These are phyloP conservation scores for Hyperoodon ampullatus DNA, from an alignment of 2,113 vertebrate species.

Conservation along the genomic window DNA sequence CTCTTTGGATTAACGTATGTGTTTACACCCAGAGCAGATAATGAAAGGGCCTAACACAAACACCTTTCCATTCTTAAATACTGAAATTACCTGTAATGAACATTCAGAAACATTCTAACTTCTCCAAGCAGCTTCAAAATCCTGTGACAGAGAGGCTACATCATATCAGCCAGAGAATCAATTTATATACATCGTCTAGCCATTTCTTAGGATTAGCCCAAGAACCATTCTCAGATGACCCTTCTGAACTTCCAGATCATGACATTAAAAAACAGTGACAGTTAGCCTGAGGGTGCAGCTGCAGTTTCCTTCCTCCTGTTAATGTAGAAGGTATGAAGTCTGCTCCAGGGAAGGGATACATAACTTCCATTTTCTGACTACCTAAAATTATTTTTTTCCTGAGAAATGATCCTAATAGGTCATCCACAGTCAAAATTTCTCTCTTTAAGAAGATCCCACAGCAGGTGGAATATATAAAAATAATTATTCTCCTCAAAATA, in stretches of 20 bases:
- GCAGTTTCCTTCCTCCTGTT: not conserved
- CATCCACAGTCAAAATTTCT: not conserved
- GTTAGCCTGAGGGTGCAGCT: not conserved
- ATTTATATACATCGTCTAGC: constrained; percentile 1
- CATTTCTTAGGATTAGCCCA: constrained; percentile 36
- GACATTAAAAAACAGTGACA: constrained; percentile 62
- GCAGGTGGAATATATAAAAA: not conserved
- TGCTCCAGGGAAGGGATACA: not conserved
- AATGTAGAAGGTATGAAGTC: not conserved
- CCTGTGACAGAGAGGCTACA: not conserved
- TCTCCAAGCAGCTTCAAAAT: not conserved
- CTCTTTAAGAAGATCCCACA: not conserved
- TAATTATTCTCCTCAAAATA: not conserved
- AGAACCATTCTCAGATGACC: constrained; percentile 38
- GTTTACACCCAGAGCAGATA: not conserved
- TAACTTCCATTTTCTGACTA: not conserved
- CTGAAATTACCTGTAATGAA: not conserved
- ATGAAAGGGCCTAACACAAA: not conserved
- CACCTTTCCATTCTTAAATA: not conserved
- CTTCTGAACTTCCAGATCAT: constrained; percentile 38
- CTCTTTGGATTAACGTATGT: not conserved
- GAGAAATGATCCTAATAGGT: constrained; percentile 45
- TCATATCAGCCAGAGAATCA: not conserved
- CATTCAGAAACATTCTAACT: not conserved
- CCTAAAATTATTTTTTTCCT: constrained; percentile 20